These are phyloP conservation scores for Morpho achilles DNA, from an alignment of 2,888 invertebrate genomes.

Conservation along the genomic window DNA sequence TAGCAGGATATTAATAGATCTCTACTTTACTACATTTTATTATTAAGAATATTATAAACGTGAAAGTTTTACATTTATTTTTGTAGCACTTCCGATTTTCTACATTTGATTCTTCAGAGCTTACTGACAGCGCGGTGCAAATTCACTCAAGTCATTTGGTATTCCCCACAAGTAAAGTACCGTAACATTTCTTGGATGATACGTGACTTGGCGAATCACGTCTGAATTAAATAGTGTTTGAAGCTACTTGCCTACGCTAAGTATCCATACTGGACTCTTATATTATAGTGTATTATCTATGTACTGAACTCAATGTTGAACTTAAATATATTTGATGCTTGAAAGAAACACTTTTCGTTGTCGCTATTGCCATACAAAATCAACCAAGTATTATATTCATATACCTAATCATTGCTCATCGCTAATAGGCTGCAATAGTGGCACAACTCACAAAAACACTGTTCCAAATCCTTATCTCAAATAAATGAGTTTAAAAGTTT, in stretches of 20 bases:
- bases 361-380: too few relatives aligned
- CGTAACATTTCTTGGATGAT: constrained; percentile 60
- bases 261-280: constrained; percentile 13
- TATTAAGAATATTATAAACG: too few relatives aligned
- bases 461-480: too few relatives aligned
- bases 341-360: too few relatives aligned
- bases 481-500: too few relatives aligned
- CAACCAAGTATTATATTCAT: too few relatives aligned
- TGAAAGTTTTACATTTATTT: not conserved
- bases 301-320: constrained; percentile 1
- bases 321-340: not conserved
- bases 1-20: too few relatives aligned
- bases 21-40: too few relatives aligned
- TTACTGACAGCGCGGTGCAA: constrained; percentile 28
- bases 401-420: too few relatives aligned
- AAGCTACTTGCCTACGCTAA: constrained; percentile 19
- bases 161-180: constrained; percentile 53
- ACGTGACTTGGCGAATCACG: constrained; percentile 52
- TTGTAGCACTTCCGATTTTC: not conserved
- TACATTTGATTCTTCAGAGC: not conserved
- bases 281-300: too few relatives aligned
- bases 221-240: constrained; percentile 27
- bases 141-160: constrained; percentile 47
- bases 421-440: too few relatives aligned
- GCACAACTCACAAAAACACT: too few relatives aligned